Base-by-base conservation (phyloP, 2,888 invertebrate genomes). In the Sabatieria punctata region DNA sequence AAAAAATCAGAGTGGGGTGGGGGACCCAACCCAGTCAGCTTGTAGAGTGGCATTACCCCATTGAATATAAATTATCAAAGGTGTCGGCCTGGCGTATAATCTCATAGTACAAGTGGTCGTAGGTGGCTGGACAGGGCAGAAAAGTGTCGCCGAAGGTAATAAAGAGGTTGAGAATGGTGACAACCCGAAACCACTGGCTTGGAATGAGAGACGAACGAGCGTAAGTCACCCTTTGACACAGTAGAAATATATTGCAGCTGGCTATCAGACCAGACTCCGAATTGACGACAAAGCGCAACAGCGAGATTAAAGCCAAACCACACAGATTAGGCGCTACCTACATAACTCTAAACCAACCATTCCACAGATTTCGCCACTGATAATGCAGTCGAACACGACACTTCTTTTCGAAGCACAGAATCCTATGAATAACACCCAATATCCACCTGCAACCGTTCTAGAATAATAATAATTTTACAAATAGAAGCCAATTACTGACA, bases 101-200 rank as follows among this genome's bases (percentile, higher is more conserved):
- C 44, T 95, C 95, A 66, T 95, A 95, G 68, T 95, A 95, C 4
- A 95, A 74, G 66, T 91, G 88, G 68, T 95, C 93, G 65, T 95
- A 95, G 56, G 85, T 85, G 50, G 82, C 81, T 1, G 91, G 88
- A 21, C 85, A 85, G 26, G 89, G 85, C 52, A 95, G 73, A 69
- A 95, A 93, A 22, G 89, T 91, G 68, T 95, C 93, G 1, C 93
- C 93, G 63, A 86, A 93, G 0, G 91, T 93, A 45, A 95, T 89
- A 65, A 95, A 95, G 49, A 95, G 72, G 69, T 95, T 95, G 63
- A 95, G 82, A 56, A 93, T 85, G 66, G 88, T 91, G 37, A 91
- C 80, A 51, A 91, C 80, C 80, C 82, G 68, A 46, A 63, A 63
- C n/a, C n/a, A n/a, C n/a, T n/a, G n/a, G n/a, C n/a, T n/a, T n/a